phyloP scores from a whole-genome alignment of 2,888 invertebrate genomes.

The Dusona sp. region DNA sequence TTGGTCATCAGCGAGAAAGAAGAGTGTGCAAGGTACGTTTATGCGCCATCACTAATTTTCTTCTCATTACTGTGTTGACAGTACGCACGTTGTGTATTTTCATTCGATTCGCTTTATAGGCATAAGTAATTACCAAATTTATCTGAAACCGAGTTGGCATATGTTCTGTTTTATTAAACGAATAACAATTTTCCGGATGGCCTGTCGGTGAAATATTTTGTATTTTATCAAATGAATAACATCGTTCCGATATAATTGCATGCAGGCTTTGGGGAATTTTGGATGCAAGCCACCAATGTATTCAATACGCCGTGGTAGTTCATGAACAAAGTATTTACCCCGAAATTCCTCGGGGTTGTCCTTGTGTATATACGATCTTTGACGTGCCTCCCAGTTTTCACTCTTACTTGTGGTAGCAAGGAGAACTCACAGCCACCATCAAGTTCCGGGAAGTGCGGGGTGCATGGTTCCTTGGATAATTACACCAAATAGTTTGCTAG shows the following conservation, averaged over 20 bases:
- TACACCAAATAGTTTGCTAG: constrained; percentile 76
- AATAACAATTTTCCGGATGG: neutral
- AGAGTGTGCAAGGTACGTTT: constrained; percentile 8
- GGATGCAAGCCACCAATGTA: neutral
- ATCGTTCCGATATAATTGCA: neutral
- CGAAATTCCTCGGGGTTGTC: constrained; percentile 9
- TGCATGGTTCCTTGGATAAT: constrained; percentile 68
- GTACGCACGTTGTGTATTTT: neutral
- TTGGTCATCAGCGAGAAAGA: constrained; percentile 29
- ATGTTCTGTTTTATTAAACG: neutral
- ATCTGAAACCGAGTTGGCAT: neutral
- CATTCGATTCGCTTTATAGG: constrained; percentile 7
- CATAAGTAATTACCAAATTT: constrained; percentile 10
- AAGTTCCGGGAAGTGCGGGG: constrained; percentile 23
- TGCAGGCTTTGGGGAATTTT: neutral
- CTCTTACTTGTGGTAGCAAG: constrained; percentile 14
- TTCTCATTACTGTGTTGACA: constrained; percentile 36
- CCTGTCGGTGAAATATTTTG: neutral
- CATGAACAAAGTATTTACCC: constrained; percentile 31
- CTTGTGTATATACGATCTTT: neutral
- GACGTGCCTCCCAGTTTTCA: neutral
- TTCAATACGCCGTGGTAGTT: constrained; percentile 33
- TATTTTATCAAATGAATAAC: neutral
- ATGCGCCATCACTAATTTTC: constrained; percentile 32
- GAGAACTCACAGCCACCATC: constrained; percentile 32